These are phyloP conservation scores for Gambusia affinis DNA, from an alignment of 2,113 vertebrate species.

Conservation along the genomic window DNA sequence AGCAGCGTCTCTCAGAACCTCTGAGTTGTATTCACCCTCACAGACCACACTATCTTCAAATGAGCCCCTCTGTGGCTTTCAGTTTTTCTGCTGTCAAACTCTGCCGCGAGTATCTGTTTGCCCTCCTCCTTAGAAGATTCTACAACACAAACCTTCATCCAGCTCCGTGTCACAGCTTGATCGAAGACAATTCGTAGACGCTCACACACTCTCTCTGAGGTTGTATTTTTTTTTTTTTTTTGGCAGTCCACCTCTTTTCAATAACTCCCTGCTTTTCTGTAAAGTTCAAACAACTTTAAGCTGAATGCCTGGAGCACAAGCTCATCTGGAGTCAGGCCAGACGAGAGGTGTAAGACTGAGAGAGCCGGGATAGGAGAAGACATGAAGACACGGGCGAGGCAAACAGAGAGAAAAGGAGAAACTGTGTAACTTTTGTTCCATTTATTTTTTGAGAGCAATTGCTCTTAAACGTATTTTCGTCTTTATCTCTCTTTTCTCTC, in stretches of 20 bases:
- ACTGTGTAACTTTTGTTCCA: slow-evolving; percentile 23
- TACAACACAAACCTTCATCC: slow-evolving; percentile 38
- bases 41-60: slow-evolving; percentile 52
- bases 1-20: slow-evolving; percentile 38
- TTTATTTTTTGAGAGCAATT: slow-evolving; percentile 6
- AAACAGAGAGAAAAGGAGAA: background rate
- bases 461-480: slow-evolving; percentile 19
- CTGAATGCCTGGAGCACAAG: slow-evolving; percentile 58
- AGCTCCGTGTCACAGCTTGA: slow-evolving; percentile 59
- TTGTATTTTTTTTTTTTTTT: slow-evolving; percentile 11
- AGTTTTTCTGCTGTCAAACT: slow-evolving; percentile 53
- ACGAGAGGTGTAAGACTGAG: slow-evolving; percentile 13
- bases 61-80: slow-evolving; percentile 47
- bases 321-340: slow-evolving; percentile 62
- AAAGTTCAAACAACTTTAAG: slow-evolving; percentile 58
- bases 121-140: slow-evolving; percentile 56
- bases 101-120: slow-evolving; percentile 59
- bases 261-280: slow-evolving; percentile 34
- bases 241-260: slow-evolving; percentile 33
- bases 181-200: slow-evolving; percentile 46
- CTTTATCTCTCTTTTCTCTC: slow-evolving; percentile 25
- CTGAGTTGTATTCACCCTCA: slow-evolving; percentile 60
- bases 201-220: slow-evolving; percentile 20
- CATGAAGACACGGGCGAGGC: slow-evolving; percentile 9
- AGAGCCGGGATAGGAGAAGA: slow-evolving; percentile 8